Evolutionary conservation across 2,113 vertebrate species (phyloP).

Genomic region (Otus sunia): DNA sequence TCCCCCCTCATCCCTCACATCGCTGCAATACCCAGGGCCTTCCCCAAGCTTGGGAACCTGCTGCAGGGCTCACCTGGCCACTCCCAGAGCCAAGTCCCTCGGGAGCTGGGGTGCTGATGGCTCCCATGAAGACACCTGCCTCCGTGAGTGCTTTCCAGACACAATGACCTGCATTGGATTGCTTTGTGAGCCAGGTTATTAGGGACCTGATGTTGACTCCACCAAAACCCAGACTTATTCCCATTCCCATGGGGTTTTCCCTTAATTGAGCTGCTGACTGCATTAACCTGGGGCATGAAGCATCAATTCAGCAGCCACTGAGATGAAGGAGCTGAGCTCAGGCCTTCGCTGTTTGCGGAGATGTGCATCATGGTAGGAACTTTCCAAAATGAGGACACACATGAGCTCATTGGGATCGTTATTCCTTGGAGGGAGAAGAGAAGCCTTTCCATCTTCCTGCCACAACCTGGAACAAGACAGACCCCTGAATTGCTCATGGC

Average conservation of each 20-base stretch:
- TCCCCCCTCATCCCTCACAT: too few relatives aligned
- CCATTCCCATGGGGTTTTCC: background rate
- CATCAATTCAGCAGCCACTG: background rate
- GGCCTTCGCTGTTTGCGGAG: background rate
- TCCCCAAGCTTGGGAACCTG: background rate
- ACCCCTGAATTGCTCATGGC: background rate
- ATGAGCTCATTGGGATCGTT: background rate
- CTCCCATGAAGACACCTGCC: background rate
- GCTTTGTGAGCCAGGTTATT: background rate
- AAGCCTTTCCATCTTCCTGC: background rate
- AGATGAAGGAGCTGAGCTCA: background rate
- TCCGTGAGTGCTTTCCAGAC: background rate
- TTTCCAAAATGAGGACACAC: background rate
- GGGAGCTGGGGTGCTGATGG: background rate
- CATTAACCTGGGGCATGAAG: background rate
- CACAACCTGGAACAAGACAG: background rate
- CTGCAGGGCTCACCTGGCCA: fast-evolving
- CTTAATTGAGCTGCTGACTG: slow-evolving; percentile 35
- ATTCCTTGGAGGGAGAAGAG: background rate
- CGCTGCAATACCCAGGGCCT: background rate
- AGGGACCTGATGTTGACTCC: background rate
- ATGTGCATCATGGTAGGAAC: fast-evolving
- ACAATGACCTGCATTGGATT: background rate
- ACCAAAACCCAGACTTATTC: background rate
- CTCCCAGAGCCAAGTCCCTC: background rate